Conservation (phyloP, 2,113 vertebrate species). For the Tenrec ecaudatus region DNA sequence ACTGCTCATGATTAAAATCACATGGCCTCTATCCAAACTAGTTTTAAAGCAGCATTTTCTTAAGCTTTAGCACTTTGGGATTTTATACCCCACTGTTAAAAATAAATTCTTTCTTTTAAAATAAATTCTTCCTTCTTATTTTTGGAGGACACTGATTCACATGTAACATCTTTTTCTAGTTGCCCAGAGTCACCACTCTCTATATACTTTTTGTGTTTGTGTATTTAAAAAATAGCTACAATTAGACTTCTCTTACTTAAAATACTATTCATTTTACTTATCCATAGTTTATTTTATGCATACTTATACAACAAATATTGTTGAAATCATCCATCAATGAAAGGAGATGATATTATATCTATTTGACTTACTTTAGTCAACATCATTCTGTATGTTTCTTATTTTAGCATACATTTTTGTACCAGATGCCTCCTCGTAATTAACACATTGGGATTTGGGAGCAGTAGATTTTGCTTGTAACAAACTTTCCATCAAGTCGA, state of each 20-base stretch:
- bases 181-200: background rate
- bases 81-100: conserved; percentile 26
- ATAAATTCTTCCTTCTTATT: background rate
- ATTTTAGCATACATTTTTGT: conserved; percentile 89
- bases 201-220: background rate
- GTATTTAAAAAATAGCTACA: background rate
- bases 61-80: background rate
- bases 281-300: conserved; percentile 72
- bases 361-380: conserved; percentile 84
- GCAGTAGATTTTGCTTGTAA: conserved; percentile 87
- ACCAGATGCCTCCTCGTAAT: conserved; percentile 90
- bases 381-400: conserved; percentile 86
- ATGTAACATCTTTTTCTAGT: background rate
- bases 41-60: background rate
- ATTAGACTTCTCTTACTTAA: background rate
- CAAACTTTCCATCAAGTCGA: conserved; percentile 88
- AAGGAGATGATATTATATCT: conserved; percentile 76
- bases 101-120: conserved; percentile 4
- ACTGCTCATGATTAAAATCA: background rate
- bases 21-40: background rate
- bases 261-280: conserved; percentile 41
- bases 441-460: conserved; percentile 88
- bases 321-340: conserved; percentile 79
- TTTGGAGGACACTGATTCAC: background rate
- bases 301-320: conserved; percentile 59